Evolutionary conservation across 1,140 invertebrate genomes (phyloP).

Genomic region (Macrosteles quadrilineatus): DNA sequence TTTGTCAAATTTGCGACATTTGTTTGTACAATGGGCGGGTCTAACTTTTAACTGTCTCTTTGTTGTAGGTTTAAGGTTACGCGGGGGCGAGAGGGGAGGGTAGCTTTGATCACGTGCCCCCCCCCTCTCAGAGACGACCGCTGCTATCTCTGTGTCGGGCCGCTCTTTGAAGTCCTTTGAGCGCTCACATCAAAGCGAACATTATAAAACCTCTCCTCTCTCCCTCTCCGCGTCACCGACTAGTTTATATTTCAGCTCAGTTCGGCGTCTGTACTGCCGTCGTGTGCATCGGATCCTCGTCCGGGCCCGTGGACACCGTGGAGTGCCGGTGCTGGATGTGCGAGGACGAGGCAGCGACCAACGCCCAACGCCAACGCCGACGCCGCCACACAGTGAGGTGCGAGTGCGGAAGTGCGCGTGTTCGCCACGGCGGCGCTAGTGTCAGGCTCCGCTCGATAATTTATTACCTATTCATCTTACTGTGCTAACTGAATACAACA

Average conservation of each 20-base stretch:
- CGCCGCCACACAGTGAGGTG: not conserved
- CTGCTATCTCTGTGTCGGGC: slow-evolving; percentile 43
- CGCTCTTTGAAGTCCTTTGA: slow-evolving; percentile 43
- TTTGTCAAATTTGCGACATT: slow-evolving; percentile 25
- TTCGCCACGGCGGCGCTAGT: slow-evolving; percentile 2
- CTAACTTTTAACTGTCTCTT: slow-evolving; percentile 36
- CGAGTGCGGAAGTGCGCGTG: not conserved
- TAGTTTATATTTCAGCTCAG: slow-evolving; percentile 45
- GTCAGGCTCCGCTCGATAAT: slow-evolving; percentile 13
- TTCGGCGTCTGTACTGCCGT: slow-evolving; percentile 26
- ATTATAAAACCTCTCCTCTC: slow-evolving; percentile 43
- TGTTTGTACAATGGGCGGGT: slow-evolving; percentile 27
- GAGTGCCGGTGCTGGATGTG: not conserved
- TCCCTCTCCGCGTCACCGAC: slow-evolving; percentile 37
- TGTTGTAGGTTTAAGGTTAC: slow-evolving; percentile 36
- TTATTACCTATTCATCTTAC: slow-evolving; percentile 21
- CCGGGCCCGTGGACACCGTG: not conserved
- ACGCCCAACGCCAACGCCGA: not conserved
- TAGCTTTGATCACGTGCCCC: slow-evolving; percentile 24
- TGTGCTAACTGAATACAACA: slow-evolving; percentile 1
- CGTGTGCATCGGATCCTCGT: slow-evolving; percentile 16
- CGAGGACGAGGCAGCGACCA: not conserved
- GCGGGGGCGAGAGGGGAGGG: slow-evolving; percentile 27
- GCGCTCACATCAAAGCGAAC: slow-evolving; percentile 40
- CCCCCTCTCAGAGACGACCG: slow-evolving; percentile 22